These are phyloP conservation scores for Strigamia transsilvanica DNA, from an alignment of 2,888 invertebrate genomes.

Conservation along the genomic window DNA sequence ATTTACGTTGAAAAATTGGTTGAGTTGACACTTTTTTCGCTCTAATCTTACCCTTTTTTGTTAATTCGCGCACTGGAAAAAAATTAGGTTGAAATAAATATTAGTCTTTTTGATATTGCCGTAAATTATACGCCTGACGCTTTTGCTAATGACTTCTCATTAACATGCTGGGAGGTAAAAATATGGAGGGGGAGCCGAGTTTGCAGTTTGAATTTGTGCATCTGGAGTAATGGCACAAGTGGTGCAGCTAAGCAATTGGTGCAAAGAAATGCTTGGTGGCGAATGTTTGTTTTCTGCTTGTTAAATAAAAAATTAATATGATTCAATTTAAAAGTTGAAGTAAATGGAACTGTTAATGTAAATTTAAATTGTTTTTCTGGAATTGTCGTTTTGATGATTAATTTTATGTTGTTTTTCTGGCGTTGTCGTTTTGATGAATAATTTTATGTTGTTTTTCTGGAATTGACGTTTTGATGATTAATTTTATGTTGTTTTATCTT, in stretches of 20 bases:
- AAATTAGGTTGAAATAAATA: conserved; percentile 14
- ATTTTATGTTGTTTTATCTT: background rate
- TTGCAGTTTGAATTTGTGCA: conserved; percentile 41
- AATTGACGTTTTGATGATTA: background rate
- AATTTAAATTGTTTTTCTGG: background rate
- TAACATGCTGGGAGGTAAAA: conserved; percentile 13
- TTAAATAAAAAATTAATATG: background rate
- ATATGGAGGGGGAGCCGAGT: background rate
- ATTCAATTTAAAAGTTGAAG: background rate
- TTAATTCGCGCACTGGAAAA: background rate
- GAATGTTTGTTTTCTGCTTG: background rate
- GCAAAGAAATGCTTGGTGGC: background rate
- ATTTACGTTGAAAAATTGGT: conserved; percentile 18
- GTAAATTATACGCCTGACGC: conserved; percentile 35
- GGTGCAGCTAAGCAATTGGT: conserved; percentile 39
- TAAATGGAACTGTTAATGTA: conserved; percentile 5
- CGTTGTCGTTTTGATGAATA: background rate
- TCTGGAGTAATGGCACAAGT: conserved; percentile 21
- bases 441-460: background rate
- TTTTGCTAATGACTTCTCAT: conserved; percentile 41
- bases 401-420: background rate
- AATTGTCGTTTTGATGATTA: background rate
- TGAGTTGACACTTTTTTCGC: background rate
- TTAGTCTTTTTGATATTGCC: conserved; percentile 24
- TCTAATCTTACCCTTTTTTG: background rate